Evolutionary conservation across 2,797 vertebrate genomes (phyloP), one percentile per base, ranked within the genome.

Genomic region (Lycodopsis pacificus): DNA sequence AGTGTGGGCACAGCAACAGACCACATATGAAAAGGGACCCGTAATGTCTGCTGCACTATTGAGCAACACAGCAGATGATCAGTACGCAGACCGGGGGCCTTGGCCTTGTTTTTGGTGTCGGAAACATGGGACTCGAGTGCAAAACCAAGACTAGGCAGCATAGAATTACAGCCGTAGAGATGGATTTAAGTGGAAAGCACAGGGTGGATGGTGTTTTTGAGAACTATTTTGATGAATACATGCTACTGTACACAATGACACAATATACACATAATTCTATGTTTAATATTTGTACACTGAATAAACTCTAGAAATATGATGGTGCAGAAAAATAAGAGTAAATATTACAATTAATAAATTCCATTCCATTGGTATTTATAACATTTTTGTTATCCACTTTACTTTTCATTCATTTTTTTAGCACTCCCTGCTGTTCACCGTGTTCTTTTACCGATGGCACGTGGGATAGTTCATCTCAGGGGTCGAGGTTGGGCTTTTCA

Each of bases 381-480:
- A 62, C 11, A 51, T 69, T 67, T 76, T 72, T 70, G 32, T 27
- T 48, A 49, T 75, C 12, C 13, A 44, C 9, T 77, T 81, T 30
- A 2, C n/a, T 44, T 71, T 69, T 61, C 12, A n/a, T 66, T 46
- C 56, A 13, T 77, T 78, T 73, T 76, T 73, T 58, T 85, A 79
- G 82, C 79, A 64, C 75, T 73, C 82, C 42, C 46, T 81, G 64
- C 73, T 74, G 25, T 78, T 88, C 56, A 25, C 72, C 44, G 5
- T 59, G 51, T 82, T 42, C 46, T 49, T 73, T 71, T 84, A 73
- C 75, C 73, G 65, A 42, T 53, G 53, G 78, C 86, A 71, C 65
- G 81, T 83, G 75, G 80, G 74, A 44, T 62, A 30, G 80, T 72
- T 82, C 2, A 79, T 83, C 90, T 92, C 91, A 89, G 89, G 91